phyloP scores from a whole-genome alignment of 2,888 invertebrate genomes.

The Diarsia rubi region DNA sequence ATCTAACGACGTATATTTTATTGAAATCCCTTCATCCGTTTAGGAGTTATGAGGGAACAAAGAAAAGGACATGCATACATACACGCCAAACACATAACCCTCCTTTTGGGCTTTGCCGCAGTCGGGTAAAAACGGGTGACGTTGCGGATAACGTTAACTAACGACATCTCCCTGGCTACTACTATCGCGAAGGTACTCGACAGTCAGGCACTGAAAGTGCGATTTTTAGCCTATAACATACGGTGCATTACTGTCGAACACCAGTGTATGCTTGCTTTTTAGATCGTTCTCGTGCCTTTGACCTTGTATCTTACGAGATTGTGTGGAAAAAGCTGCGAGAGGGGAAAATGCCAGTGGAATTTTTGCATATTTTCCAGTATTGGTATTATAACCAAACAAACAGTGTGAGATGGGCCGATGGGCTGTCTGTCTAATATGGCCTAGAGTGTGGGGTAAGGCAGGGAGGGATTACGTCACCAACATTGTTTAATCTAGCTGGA shows the following conservation, averaged over 20 bases:
- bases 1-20: too few species aligned
- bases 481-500: background rate
- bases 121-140: too few species aligned
- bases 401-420: background rate
- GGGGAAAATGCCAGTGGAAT: background rate
- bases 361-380: background rate
- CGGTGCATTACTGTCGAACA: background rate
- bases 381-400: background rate
- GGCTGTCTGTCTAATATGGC: background rate
- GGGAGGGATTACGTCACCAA: background rate
- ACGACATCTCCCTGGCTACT: too few species aligned
- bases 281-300: background rate
- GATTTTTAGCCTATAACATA: background rate
- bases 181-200: background rate
- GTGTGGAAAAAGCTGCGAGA: background rate
- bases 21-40: too few species aligned
- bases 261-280: background rate
- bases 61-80: too few species aligned
- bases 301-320: background rate
- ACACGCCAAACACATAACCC: too few species aligned
- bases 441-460: background rate
- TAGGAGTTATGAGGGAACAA: too few species aligned
- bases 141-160: too few species aligned
- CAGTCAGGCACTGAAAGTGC: conserved; percentile 1
- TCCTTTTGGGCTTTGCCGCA: too few species aligned